Base-by-base conservation (phyloP, 2,888 invertebrate species). In the Thecocarcelia acutangulata region DNA sequence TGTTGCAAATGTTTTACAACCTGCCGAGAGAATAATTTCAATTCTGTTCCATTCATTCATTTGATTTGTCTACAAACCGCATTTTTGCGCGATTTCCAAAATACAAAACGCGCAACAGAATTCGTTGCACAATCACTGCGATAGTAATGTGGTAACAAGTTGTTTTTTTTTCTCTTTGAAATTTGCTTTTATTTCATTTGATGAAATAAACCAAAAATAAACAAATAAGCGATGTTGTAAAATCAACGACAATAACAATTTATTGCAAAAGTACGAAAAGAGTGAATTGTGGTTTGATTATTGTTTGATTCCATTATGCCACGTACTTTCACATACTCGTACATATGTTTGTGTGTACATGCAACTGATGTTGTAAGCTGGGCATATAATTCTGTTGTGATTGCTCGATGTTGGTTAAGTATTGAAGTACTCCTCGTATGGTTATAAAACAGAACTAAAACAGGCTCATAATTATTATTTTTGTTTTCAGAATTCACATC, bases 261-360 rank as follows among this genome's bases (percentile, higher is more conserved):
- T 12, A 37, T n/a, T 46, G 17, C 21, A 58, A 40, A 48, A 33
- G 8, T 13, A 44, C n/a, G 28, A 28, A 6, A 1, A n/a, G 12
- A 28, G 21, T 28, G 17, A 54, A 46, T 58, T 17, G 61, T 52
- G 72, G 17, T 52, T n/a, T 15, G n/a, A 24, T 52, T 52, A 70
- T 59, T 50, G 50, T 50, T 59, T 70, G 63, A 54, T 63, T 54
- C 44, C 11, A 44, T 54, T 33, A 63, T 37, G 52, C 44, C 28
- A 44, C 52, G 33, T 33, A 54, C n/a, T 28, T 2, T 8, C 9
- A 12, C 21, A n/a, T n/a, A n/a, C n/a, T n/a, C n/a, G n/a, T n/a
- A n/a, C n/a, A n/a, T n/a, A n/a, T n/a, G n/a, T n/a, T n/a, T n/a
- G n/a, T n/a, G n/a, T n/a, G n/a, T n/a, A n/a, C n/a, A 44, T n/a